Evolutionary conservation across 2,888 invertebrate genomes (phyloP).

Genomic region (Hydriomena furcata): DNA sequence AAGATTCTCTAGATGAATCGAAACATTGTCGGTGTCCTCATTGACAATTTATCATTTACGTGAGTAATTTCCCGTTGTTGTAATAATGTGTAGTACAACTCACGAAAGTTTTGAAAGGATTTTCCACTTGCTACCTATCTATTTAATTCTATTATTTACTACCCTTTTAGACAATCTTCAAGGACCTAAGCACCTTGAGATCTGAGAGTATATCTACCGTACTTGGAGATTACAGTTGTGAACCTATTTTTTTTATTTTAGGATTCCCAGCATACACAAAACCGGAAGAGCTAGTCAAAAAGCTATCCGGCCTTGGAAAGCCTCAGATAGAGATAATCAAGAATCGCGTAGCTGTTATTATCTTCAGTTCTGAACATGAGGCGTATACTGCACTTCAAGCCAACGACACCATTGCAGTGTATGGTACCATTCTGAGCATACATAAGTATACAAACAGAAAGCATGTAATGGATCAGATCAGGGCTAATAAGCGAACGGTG

Average conservation of each 20-base stretch:
- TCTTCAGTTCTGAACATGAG: constrained; percentile 38
- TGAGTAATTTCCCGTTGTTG: too few species aligned
- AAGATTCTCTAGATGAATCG: too few species aligned
- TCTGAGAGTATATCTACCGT: too few species aligned
- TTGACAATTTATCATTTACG: too few species aligned
- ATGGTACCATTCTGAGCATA: constrained; percentile 57
- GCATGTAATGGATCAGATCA: constrained; percentile 18
- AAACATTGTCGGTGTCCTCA: too few species aligned
- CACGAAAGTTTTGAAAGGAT: too few species aligned
- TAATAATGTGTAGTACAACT: too few species aligned
- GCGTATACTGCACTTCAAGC: constrained; percentile 44
- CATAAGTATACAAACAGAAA: constrained; percentile 35
- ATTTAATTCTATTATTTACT: too few species aligned
- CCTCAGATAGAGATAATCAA: constrained; percentile 48
- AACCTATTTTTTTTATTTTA: too few species aligned
- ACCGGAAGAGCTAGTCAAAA: constrained; percentile 51
- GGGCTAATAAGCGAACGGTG: constrained; percentile 17
- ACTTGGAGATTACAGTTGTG: too few species aligned
- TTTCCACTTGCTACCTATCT: too few species aligned
- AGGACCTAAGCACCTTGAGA: too few species aligned
- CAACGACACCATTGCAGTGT: constrained; percentile 48
- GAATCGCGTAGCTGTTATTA: constrained; percentile 44
- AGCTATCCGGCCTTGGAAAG: constrained; percentile 51
- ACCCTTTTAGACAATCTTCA: neutral
- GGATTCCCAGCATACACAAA: constrained; percentile 63